Evolutionary conservation across 1,140 invertebrate genomes (phyloP), one percentile per base, ranked within the genome.

Genomic region (Parapsyche elsis): DNA sequence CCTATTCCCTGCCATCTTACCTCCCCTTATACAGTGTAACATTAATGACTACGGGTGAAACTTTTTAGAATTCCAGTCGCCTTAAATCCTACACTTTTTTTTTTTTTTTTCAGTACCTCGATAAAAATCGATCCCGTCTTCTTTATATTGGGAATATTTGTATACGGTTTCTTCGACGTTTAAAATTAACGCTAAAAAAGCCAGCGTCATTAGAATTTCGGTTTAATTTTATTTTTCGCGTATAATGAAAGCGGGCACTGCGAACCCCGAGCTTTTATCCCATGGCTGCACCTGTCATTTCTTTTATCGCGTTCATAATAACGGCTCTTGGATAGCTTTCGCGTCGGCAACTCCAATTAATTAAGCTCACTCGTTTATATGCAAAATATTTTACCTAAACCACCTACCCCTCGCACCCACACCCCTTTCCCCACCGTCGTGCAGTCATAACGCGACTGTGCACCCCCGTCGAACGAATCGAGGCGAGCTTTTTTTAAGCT

Each of bases 281-380:
- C n/a, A 16, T 23, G 71, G 71, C 71, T 74, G 71, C 71, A 74
- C 71, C 71, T 74, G 71, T 74, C 71, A 74, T 38, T 74, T 49
- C 71, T 74, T 74, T 74, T 74, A 74, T 74, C 71, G 71, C 46
- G 71, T 38, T 74, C 38, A 38, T 74, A 74, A 46, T 49, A 74
- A 49, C 71, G 71, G 19, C 71, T 38, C 38, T 71, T 74, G 74
- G 30, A 76, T 61, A 24, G 49, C 49, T 76, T 76, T 61, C 53
- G 74, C 74, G 74, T 76, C 53, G 74, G 46, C 74, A 76, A 45
- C 74, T 10, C 53, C 74, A 59, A 76, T 76, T 76, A 76, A 76
- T 76, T 76, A 76, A 76, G 53, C 53, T 19, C 24, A 59, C 74
- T 76, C 74, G 74, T 76, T 76, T 76, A 76, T 76, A 76, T 76